Evolutionary conservation across 2,888 invertebrate species (phyloP), one percentile per base, ranked within the genome.

Genomic region (Eulithis prunata): DNA sequence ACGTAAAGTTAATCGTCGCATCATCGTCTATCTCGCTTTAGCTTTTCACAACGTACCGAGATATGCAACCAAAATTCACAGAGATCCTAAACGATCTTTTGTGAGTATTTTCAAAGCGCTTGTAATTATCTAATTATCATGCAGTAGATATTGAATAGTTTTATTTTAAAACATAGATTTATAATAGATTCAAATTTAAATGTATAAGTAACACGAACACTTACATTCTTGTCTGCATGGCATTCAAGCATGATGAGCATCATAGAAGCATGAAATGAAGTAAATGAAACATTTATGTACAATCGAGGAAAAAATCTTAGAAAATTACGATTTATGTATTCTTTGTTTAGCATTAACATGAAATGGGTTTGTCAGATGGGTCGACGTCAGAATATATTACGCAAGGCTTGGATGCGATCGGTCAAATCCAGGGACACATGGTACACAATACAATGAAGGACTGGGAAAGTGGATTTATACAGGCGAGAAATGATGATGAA

Each of bases 241-340:
- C 61, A 69, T 66, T 71, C 68, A 71, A 71, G 73, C 73, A 64
- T 65, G 72, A 64, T 66, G 68, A 68, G 64, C 66, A 58, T 66
- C 73, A 71, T 59, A 70, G 73, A 73, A 73, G 71, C 73, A 71
- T 73, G 73, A 73, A 73, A 73, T 73, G 70, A 73, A 68, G 66
- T 32, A 71, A 71, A 70, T 63, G 66, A 70, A 63, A 70, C 62
- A 71, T 68, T 68, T 63, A 66, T 61, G 67, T 60, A 57, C 60
- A 53, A 45, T 57, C 59, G 53, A 36, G 60, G 67, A 45, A 61
- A 57, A 41, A 45, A 53, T 47, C 10, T 41, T 46, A 32, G 10
- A 6, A 14, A 21, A 11, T 11, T 49, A 8, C 21, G 21, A 49
- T 49, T 21, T 21, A 45, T n/a, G n/a, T 6, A 14, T 13, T 47